These are phyloP conservation scores for Pseudorasbora parva DNA, from an alignment of 2,113 vertebrate species.

Conservation along the genomic window DNA sequence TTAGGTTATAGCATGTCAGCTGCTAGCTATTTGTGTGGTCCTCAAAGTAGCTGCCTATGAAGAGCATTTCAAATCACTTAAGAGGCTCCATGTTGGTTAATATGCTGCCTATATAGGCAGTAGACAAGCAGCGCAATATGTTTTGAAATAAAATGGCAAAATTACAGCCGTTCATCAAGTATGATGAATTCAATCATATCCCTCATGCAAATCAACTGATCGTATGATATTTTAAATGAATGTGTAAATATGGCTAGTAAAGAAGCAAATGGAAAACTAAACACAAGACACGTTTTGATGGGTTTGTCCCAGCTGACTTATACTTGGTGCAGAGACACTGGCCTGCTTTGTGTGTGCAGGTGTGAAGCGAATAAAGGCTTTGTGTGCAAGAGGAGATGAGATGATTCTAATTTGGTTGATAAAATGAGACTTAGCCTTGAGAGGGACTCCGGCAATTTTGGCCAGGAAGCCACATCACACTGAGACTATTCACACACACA, in stretches of 20 bases:
- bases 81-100: not conserved
- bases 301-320: constrained; percentile 38
- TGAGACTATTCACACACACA: constrained; percentile 62
- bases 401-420: constrained; percentile 78
- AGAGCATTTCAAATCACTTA: not conserved
- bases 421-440: constrained; percentile 76
- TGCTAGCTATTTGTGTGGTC: not conserved
- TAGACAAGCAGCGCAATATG: not conserved
- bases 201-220: too few relatives aligned
- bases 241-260: not conserved
- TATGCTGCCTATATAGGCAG: not conserved
- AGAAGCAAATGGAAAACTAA: not conserved
- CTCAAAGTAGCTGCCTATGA: not conserved
- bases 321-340: constrained; percentile 2
- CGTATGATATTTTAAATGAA: not conserved
- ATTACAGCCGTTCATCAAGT: too few relatives aligned
- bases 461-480: constrained; percentile 49
- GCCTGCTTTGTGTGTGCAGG: constrained; percentile 45
- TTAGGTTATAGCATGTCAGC: not conserved
- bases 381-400: constrained; percentile 59
- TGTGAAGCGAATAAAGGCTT: constrained; percentile 55
- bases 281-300: not conserved
- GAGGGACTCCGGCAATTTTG: constrained; percentile 68
- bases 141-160: too few relatives aligned
- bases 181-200: not conserved